A percentile compares a stretch with the other conserved stretches of the same genome.
These are phyloP conservation scores for Aurelia aurita complex sp. Pacific DNA, from an alignment of 30 jellyfish, hydroid and myxozoan species.

Conservation along the genomic window DNA sequence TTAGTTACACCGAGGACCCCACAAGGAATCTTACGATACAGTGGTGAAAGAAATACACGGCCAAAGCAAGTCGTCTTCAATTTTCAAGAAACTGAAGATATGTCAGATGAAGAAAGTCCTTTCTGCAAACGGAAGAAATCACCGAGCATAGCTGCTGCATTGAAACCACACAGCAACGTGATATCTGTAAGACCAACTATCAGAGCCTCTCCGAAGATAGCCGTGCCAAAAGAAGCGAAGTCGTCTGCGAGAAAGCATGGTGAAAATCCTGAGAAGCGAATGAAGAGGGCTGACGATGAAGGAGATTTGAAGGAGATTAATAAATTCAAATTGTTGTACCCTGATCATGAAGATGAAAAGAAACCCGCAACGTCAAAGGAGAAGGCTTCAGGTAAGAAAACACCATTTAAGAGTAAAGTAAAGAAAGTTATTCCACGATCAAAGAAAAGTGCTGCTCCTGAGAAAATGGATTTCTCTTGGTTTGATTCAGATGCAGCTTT, in stretches of 20 bases:
- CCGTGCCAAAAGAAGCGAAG: background rate
- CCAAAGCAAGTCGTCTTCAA: constrained; percentile 39
- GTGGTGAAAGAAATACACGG: constrained; percentile 38
- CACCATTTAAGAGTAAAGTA: constrained; percentile 68
- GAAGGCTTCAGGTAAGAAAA: constrained; percentile 23
- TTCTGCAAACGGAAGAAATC: constrained; percentile 19
- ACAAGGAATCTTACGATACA: constrained; percentile 39
- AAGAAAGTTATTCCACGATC: constrained; percentile 69
- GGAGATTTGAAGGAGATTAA: constrained; percentile 30
- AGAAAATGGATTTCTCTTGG: constrained; percentile 74
- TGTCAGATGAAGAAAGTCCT: constrained; percentile 53
- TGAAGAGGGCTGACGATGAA: constrained; percentile 7
- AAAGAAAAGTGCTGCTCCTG: constrained; percentile 31
- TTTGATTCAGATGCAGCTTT: constrained; percentile 86
- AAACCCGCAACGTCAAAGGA: constrained; percentile 2
- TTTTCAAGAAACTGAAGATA: constrained; percentile 7
- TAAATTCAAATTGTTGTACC: constrained; percentile 47
- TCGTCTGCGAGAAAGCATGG: background rate
- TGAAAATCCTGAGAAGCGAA: constrained; percentile 16
- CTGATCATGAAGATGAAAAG: constrained; percentile 15
- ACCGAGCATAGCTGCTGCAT: constrained; percentile 9
- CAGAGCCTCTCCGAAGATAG: constrained; percentile 44
- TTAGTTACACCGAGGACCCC: constrained; percentile 48
- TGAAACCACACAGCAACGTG: constrained; percentile 8
- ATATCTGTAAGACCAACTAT: constrained; percentile 42